Evolutionary conservation across 2,888 invertebrate species (phyloP), one percentile per base, ranked within the genome.

Genomic region (Heliconius charithonia): DNA sequence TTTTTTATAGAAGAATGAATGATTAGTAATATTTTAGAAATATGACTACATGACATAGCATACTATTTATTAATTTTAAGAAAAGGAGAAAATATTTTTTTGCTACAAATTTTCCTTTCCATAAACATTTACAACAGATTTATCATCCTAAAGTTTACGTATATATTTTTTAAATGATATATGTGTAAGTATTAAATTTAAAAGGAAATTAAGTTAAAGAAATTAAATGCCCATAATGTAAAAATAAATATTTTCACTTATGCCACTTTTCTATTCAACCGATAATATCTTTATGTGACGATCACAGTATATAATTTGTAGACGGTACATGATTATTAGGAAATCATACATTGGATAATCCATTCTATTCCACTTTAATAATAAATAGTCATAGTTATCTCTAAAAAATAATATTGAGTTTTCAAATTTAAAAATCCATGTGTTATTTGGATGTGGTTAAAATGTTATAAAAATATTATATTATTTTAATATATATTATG

Each of bases 391-490:
- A 45, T 69, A 69, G n/a, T 69, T 16, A 25, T 41, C 25, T 45
- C 9, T 45, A 16, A 69, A 69, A 45, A 69, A 69, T 27, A 41
- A 45, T 25, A 69, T 41, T 66, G 37, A 37, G 37, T 41, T 67
- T 25, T 12, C 25, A n/a, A 41, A 45, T 45, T 69, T 69, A 9
- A 69, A 45, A 69, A 25, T 16, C 41, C 67, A 69, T 69, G 25
- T 41, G 4, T 41, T 12, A 41, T 69, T 69, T 69, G 69, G 69
- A 69, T 69, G 69, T 27, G 69, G 19, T 27, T 45, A 69, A 69
- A 69, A 69, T 25, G 45, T 3, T 45, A 69, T 25, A 69, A 69
- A 69, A 69, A 69, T 69, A 69, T 69, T 25, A 69, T 45, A 69
- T 25, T 41, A 37, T 37, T 41, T 25, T 63, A 13, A 41, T 37